Base-by-base conservation (phyloP, 2,888 invertebrate genomes). In the Eupithecia centaureata region DNA sequence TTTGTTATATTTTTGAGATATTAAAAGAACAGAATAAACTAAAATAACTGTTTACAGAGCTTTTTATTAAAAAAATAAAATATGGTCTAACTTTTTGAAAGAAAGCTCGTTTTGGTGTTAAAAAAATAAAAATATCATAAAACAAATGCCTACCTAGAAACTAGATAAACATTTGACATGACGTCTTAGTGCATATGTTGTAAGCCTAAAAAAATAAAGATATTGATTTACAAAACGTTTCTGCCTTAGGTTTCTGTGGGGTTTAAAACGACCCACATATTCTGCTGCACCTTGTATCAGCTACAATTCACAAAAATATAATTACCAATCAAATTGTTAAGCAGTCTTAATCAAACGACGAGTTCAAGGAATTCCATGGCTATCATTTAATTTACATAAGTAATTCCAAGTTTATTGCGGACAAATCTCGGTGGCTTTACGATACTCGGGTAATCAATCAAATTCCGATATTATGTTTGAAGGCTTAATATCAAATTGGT, bases 371-470 rank as follows among this genome's bases (percentile, higher is more conserved):
- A 51, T 28, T 54, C 54, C 54, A 54, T 28, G 15, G 38, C n/a
- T 18, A 54, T 4, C n/a, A 27, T 54, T 28, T 15, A 28, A 54
- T 54, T 54, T 8, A 54, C 54, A 54, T 54, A 54, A 42, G 42
- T 42, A 13, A n/a, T 56, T 32, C 18, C 32, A 57, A 32, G 18
- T 32, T 57, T 57, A 32, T 57, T 18, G 18, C 56, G 18, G 32
- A 18, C 32, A 15, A 32, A 57, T 32, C 7, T 57, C 13, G 12
- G 22, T 32, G 13, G n/a, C 30, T 30, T 54, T 57, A 57, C 28
- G 42, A 28, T 28, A 42, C 27, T 4, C 28, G 10, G 42, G 47
- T 13, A 61, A 61, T 47, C 47, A 61, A 60, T 60, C 60, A 60
- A 27, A 28, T 47, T 51, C 30, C 22, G 28, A 61, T 61, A 61